These are phyloP conservation scores for Hoplias malabaricus DNA, from an alignment of 2,113 vertebrate genomes.

Conservation along the genomic window DNA sequence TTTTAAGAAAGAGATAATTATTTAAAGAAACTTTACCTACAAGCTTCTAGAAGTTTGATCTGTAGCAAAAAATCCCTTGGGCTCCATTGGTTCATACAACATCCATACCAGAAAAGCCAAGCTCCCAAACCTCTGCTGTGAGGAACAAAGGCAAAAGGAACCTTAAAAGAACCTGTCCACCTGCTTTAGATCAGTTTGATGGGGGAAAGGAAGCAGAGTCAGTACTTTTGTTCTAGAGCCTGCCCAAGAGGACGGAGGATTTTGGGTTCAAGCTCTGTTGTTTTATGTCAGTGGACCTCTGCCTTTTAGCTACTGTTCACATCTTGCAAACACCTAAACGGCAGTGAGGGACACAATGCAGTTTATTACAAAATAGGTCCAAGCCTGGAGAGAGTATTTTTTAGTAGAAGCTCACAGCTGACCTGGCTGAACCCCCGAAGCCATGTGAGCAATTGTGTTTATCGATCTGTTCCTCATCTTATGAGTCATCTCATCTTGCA, in stretches of 20 bases:
- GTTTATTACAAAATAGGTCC: constrained; percentile 36
- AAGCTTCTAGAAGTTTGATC: not conserved
- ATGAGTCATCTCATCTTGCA: constrained; percentile 20
- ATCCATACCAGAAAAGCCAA: constrained; percentile 8
- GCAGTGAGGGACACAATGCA: constrained; percentile 7
- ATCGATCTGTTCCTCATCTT: constrained; percentile 27
- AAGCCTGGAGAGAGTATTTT: constrained; percentile 25
- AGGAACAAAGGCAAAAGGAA: not conserved
- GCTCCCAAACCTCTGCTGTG: not conserved
- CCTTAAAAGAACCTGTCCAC: not conserved
- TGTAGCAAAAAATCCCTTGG: not conserved
- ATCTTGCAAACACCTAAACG: constrained; percentile 23
- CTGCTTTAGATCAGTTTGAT: constrained; percentile 30
- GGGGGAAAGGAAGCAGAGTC: not conserved
- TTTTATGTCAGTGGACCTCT: constrained; percentile 5
- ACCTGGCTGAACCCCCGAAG: constrained; percentile 24
- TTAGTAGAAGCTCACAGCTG: constrained; percentile 28
- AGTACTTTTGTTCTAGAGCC: constrained; percentile 11
- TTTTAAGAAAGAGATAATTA: no score
- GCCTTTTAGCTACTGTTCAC: constrained; percentile 39
- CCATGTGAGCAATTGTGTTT: constrained; percentile 28
- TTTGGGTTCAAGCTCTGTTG: not conserved
- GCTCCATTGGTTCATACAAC: not conserved
- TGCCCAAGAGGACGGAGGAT: not conserved
- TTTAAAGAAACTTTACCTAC: not conserved